These are phyloP conservation scores for Squalus acanthias DNA, from an alignment of 2,797 vertebrate species.

Conservation along the genomic window DNA sequence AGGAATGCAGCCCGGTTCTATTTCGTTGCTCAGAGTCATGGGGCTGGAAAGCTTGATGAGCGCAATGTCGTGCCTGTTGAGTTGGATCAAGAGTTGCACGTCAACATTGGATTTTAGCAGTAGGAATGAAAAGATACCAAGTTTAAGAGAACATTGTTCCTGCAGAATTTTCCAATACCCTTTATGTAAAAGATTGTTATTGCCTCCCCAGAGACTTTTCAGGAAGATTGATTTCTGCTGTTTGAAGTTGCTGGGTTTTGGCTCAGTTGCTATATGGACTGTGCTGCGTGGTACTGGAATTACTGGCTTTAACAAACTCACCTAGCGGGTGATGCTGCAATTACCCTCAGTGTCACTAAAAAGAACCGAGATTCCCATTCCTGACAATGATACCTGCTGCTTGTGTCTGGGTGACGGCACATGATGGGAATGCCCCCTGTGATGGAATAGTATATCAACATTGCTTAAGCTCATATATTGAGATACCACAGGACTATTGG, in stretches of 20 bases:
- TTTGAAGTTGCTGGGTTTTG: too few relatives aligned
- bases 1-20: constrained; percentile 71
- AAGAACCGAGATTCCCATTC: not conserved
- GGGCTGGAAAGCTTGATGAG: constrained; percentile 72
- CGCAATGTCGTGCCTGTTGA: constrained; percentile 74
- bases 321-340: not conserved
- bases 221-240: not conserved
- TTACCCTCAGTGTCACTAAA: not conserved
- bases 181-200: too few relatives aligned
- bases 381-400: not conserved
- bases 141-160: accelerated
- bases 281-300: not conserved
- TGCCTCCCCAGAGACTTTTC: not conserved
- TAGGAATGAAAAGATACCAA: not conserved
- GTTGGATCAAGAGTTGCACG: not conserved
- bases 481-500: not conserved
- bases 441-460: not conserved
- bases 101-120: not conserved
- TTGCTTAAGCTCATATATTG: not conserved
- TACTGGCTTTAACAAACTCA: not conserved
- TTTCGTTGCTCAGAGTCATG: constrained; percentile 55
- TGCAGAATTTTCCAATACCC: not conserved
- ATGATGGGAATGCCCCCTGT: too few relatives aligned
- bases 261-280: not conserved
- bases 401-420: not conserved